Evolutionary conservation across 2,113 vertebrate genomes (phyloP).

Genomic region (Chaetops frenatus): DNA sequence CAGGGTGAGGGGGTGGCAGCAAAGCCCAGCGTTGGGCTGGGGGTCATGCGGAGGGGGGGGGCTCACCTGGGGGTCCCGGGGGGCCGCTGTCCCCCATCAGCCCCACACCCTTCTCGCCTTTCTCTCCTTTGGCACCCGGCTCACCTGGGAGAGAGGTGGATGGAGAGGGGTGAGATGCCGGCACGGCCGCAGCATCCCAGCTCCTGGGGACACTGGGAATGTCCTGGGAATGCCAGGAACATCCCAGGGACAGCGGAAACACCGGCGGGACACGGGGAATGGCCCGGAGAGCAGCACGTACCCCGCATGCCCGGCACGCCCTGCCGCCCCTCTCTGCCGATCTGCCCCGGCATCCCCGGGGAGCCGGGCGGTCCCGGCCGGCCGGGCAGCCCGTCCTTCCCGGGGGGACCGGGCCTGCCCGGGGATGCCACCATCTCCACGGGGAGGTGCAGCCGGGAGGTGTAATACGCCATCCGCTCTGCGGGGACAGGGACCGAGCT

Average conservation of each 20-base stretch:
- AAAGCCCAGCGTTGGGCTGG: not conserved
- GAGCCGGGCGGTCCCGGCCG: conserved; percentile 78
- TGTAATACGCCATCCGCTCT: conserved; percentile 95
- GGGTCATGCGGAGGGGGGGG: rapidly evolving
- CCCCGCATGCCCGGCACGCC: conserved; percentile 82
- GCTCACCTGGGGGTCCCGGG: conserved; percentile 86
- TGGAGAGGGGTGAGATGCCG: not conserved
- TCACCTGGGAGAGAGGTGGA: conserved; percentile 66
- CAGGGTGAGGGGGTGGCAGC: rapidly evolving
- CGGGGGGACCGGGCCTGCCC: conserved; percentile 86
- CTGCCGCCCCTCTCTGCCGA: conserved; percentile 87
- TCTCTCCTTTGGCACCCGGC: conserved; percentile 82
- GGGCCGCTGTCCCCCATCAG: conserved; percentile 87
- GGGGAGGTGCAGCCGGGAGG: conserved; percentile 86
- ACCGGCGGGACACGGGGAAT: rapidly evolving
- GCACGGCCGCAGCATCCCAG: rapidly evolving
- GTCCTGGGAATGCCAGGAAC: rapidly evolving
- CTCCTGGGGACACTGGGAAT: not conserved
- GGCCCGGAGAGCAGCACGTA: conserved; percentile 18
- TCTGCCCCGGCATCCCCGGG: conserved; percentile 85
- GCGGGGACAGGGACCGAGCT: not conserved
- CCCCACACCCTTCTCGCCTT: conserved; percentile 87
- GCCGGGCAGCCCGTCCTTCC: conserved; percentile 85
- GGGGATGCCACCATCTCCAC: conserved; percentile 84
- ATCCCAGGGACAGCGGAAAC: rapidly evolving